Evolutionary conservation across 1,140 invertebrate genomes (phyloP).

Genomic region (Lethrus apterus): DNA sequence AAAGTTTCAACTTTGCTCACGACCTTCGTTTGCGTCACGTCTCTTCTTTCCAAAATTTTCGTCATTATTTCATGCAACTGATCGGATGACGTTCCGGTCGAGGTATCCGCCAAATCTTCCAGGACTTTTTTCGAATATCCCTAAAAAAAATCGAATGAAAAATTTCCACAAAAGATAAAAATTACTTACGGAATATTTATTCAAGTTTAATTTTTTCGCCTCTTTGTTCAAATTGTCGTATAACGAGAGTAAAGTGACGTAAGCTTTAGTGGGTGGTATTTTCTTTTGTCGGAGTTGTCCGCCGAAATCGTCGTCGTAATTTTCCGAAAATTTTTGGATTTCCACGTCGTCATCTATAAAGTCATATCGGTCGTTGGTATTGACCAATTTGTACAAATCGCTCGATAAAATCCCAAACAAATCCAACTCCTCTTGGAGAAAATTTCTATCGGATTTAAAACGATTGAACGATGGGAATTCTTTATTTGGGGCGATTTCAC

Average conservation of each 20-base stretch:
- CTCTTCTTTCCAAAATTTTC: conserved; percentile 45
- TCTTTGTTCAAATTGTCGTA: conserved; percentile 52
- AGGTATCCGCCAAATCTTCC: conserved; percentile 41
- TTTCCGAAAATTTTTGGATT: conserved; percentile 26
- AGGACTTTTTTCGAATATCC: conserved; percentile 46
- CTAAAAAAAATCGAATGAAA: conserved; percentile 34
- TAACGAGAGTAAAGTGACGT: conserved; percentile 45
- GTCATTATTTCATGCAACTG: conserved; percentile 44
- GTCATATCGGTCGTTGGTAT: conserved; percentile 20
- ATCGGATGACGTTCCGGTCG: conserved; percentile 42
- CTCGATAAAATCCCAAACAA: conserved; percentile 29
- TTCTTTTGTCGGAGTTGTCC: conserved; percentile 27
- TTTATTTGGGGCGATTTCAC: neutral
- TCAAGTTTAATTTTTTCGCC: conserved; percentile 46
- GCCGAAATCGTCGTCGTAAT: conserved; percentile 33
- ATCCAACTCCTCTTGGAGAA: conserved; percentile 16
- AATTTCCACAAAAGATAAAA: neutral
- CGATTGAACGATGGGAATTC: neutral
- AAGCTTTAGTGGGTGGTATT: conserved; percentile 36
- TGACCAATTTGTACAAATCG: conserved; percentile 25
- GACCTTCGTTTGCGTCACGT: conserved; percentile 45
- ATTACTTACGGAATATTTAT: conserved; percentile 46
- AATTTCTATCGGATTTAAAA: neutral
- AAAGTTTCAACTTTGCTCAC: conserved; percentile 46
- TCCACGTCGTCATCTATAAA: conserved; percentile 22